These are phyloP conservation scores for Clepsis dumicolana DNA, from an alignment of 2,888 invertebrate species.

Conservation along the genomic window DNA sequence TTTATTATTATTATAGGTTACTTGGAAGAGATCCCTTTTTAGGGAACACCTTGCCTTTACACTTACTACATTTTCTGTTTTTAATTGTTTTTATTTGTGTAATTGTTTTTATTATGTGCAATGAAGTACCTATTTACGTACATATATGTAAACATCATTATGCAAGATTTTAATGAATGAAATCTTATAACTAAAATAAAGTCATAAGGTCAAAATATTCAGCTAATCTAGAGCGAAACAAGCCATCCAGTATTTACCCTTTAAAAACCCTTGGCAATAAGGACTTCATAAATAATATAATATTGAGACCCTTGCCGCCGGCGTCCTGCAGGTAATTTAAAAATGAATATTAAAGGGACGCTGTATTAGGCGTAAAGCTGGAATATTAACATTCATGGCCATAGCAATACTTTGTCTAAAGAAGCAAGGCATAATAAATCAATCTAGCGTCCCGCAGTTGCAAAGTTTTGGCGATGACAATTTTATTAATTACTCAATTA, in stretches of 20 bases:
- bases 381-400: constrained; percentile 58
- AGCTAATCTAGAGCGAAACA: not conserved
- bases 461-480: not conserved
- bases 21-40: too few relatives aligned
- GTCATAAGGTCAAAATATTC: too few relatives aligned
- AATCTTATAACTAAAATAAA: too few relatives aligned
- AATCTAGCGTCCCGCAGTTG: constrained; percentile 33
- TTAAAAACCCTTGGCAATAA: constrained; percentile 31
- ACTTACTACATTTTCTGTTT: too few relatives aligned
- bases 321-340: constrained; percentile 54
- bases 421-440: constrained; percentile 50
- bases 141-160: too few relatives aligned
- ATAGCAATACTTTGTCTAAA: constrained; percentile 57
- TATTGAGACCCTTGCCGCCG: constrained; percentile 25
- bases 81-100: too few relatives aligned
- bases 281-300: constrained; percentile 40
- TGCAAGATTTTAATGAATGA: too few relatives aligned
- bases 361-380: constrained; percentile 42
- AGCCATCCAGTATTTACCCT: constrained; percentile 15
- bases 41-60: too few relatives aligned
- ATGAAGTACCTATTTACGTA: too few relatives aligned
- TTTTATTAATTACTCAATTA: too few relatives aligned
- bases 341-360: constrained; percentile 65
- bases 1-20: too few relatives aligned
- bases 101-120: too few relatives aligned